phyloP scores from a whole-genome alignment of 1,140 invertebrate genomes.

The Proctacanthus coquilletti region DNA sequence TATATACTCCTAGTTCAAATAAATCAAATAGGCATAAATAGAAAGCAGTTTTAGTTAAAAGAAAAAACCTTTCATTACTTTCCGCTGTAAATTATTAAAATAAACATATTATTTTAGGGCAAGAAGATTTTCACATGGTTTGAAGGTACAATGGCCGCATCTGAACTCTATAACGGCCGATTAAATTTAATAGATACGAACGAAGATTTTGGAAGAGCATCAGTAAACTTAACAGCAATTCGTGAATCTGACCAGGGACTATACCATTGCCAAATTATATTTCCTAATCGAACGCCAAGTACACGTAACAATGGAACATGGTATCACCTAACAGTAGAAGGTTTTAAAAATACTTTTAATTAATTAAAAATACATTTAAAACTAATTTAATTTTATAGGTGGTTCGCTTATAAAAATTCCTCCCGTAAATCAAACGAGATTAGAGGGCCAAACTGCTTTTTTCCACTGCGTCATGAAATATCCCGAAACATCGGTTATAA shows the following conservation, averaged over 20 bases:
- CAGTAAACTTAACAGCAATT: constrained; percentile 78
- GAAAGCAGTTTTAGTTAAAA: too few species aligned
- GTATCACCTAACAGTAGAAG: constrained; percentile 73
- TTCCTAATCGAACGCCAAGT: constrained; percentile 71
- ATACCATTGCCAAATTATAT: constrained; percentile 80
- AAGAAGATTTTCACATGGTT: constrained; percentile 64
- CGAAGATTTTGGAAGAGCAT: constrained; percentile 51
- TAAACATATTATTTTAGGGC: constrained; percentile 45
- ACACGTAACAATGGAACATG: constrained; percentile 75
- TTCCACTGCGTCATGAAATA: constrained; percentile 68
- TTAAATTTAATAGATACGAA: constrained; percentile 43
- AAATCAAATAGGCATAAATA: too few species aligned
- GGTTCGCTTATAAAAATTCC: constrained; percentile 37
- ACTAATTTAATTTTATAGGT: constrained; percentile 5
- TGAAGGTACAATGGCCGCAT: constrained; percentile 50
- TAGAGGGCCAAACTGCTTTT: constrained; percentile 67
- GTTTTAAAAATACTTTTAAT: constrained; percentile 7
- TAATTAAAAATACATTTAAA: constrained; percentile 1
- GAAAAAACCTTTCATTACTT: too few species aligned
- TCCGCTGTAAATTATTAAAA: too few species aligned
- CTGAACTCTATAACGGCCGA: constrained; percentile 57
- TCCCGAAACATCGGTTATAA: constrained; percentile 38
- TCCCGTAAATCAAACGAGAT: constrained; percentile 74
- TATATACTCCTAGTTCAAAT: too few species aligned
- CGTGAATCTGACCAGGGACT: constrained; percentile 76